Percentiles rank a stretch among this genome's conserved stretches.
Conservation (phyloP, 1,140 invertebrate species). For the Rhagoletis zephyria region DNA sequence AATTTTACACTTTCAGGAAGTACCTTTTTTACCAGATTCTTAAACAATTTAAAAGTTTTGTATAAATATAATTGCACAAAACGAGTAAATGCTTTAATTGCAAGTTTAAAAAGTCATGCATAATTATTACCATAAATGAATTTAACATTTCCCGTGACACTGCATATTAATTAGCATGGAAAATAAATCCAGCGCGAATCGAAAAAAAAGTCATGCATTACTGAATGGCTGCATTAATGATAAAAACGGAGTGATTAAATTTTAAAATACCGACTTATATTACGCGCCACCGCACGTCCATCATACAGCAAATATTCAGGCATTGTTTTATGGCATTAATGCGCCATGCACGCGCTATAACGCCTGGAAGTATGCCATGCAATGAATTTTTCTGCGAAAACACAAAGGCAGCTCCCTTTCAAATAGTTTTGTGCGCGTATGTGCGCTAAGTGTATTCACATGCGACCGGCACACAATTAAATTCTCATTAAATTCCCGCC, state of each 20-base stretch:
- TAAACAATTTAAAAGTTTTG: too few relatives aligned
- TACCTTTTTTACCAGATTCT: too few relatives aligned
- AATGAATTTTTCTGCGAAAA: background rate
- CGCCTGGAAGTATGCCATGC: conserved; percentile 24
- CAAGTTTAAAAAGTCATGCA: too few relatives aligned
- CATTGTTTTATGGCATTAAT: conserved; percentile 25
- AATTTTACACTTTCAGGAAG: too few relatives aligned
- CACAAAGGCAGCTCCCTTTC: background rate
- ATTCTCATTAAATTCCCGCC: conserved; percentile 32
- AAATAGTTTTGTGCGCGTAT: background rate
- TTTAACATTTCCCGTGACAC: too few relatives aligned
- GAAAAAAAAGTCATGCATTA: too few relatives aligned
- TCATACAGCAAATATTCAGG: background rate
- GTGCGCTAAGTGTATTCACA: too few relatives aligned
- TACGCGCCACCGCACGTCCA: background rate
- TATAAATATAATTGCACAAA: too few relatives aligned
- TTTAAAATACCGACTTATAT: conserved; percentile 13
- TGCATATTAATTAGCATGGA: too few relatives aligned
- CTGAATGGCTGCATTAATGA: background rate
- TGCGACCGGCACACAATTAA: conserved; percentile 47
- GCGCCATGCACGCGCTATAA: background rate
- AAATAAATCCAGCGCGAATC: too few relatives aligned
- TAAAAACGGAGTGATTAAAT: conserved; percentile 9
- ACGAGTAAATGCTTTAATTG: too few relatives aligned
- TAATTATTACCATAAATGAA: too few relatives aligned